Evolutionary conservation across 2,888 invertebrate genomes (phyloP).

Genomic region (Yponomeuta cagnagella): DNA sequence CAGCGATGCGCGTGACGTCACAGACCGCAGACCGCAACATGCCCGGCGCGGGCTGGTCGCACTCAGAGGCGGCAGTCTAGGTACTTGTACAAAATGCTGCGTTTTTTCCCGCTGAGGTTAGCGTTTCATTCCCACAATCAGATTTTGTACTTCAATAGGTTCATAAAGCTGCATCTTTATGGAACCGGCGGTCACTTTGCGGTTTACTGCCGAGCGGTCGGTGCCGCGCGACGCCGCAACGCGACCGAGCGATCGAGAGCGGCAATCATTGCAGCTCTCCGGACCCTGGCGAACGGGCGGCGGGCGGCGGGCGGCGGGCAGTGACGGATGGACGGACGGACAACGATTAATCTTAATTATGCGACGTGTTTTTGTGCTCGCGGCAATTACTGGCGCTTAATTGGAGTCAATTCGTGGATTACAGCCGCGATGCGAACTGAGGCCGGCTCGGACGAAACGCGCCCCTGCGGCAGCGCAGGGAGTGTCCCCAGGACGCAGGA

Average conservation of each 20-base stretch:
- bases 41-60: conserved; percentile 1
- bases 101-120: conserved; percentile 2
- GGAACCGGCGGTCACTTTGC: background rate
- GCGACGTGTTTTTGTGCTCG: conserved; percentile 19
- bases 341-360: conserved; percentile 28
- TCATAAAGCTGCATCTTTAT: background rate
- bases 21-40: conserved; percentile 12
- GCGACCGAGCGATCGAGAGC: conserved; percentile 11
- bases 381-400: conserved; percentile 27
- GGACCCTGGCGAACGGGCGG: background rate
- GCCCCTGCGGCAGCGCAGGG: background rate
- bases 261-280: conserved; percentile 13
- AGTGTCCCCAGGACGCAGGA: background rate
- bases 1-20: conserved; percentile 2
- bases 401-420: conserved; percentile 43
- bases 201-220: background rate
- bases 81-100: conserved; percentile 3
- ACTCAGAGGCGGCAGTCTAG: background rate
- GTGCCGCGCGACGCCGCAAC: background rate
- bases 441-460: background rate
- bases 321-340: conserved; percentile 13
- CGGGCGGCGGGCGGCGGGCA: background rate
- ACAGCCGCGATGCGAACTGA: conserved; percentile 26
- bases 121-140: conserved; percentile 8
- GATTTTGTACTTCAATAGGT: conserved; percentile 10